Conservation (phyloP, 2,888 invertebrate genomes). For the Chymomyza caudatula region DNA sequence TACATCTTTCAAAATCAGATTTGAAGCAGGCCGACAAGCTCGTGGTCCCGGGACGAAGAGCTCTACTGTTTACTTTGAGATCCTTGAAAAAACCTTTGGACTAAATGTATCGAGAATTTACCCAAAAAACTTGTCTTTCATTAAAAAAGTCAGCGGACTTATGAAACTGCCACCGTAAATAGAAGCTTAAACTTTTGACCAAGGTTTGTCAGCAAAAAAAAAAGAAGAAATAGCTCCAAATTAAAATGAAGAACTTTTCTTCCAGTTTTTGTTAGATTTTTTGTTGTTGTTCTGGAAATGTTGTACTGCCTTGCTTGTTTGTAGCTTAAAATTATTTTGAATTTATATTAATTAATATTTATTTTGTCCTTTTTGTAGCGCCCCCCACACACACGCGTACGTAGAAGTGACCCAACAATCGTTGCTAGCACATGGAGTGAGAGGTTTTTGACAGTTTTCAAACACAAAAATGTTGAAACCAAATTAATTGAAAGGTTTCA, state of each 20-base stretch:
- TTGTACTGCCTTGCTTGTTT: conserved; percentile 1
- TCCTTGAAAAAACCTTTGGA: too few species aligned
- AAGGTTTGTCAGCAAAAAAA: background rate
- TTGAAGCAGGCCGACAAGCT: too few species aligned
- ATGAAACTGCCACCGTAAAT: too few species aligned
- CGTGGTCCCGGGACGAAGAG: too few species aligned
- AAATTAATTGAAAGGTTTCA: conserved; percentile 24
- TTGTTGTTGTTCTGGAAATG: background rate
- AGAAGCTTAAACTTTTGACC: background rate
- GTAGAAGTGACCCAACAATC: background rate
- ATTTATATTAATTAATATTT: conserved; percentile 67
- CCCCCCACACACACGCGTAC: background rate
- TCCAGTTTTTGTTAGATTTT: conserved; percentile 20
- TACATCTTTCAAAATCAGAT: too few species aligned
- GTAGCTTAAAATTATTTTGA: conserved; percentile 35
- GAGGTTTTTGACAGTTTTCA: background rate
- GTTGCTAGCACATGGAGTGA: background rate
- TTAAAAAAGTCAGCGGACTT: too few species aligned
- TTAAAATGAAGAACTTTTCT: conserved; percentile 8
- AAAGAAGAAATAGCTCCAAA: background rate
- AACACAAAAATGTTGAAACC: background rate
- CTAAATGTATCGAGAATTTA: too few species aligned
- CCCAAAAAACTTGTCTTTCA: too few species aligned
- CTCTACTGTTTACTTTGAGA: too few species aligned
- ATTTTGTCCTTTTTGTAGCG: conserved; percentile 32